These are phyloP conservation scores for Stegodyphus mimosarum DNA, from an alignment of 1,140 invertebrate species.

Conservation along the genomic window DNA sequence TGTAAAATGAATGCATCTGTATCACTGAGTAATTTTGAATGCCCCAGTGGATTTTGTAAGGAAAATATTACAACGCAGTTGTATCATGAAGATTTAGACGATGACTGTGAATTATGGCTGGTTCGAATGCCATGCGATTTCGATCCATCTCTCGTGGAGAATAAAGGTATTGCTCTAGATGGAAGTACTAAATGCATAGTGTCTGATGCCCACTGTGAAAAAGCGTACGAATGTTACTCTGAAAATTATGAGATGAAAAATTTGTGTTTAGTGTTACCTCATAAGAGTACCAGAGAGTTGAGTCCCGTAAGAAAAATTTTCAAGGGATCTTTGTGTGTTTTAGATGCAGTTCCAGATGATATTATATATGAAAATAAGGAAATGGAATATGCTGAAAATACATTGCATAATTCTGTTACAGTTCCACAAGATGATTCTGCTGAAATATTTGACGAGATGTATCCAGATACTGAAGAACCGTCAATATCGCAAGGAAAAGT, in stretches of 20 bases:
- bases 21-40: conserved; percentile 10
- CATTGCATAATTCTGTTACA: too few relatives aligned
- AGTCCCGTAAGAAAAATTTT: neutral
- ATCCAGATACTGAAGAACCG: neutral
- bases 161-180: neutral
- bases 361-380: too few relatives aligned
- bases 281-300: neutral
- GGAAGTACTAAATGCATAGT: neutral
- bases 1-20: too few relatives aligned
- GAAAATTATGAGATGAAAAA: neutral
- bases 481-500: neutral
- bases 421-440: too few relatives aligned
- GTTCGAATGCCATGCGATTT: conserved; percentile 17
- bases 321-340: neutral
- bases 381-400: too few relatives aligned
- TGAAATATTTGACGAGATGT: neutral
- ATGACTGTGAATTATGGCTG: conserved; percentile 37
- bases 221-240: neutral
- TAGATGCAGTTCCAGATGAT: too few relatives aligned
- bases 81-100: conserved; percentile 36
- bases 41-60: conserved; percentile 16
- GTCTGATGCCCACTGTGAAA: neutral
- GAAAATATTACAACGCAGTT: conserved; percentile 22
- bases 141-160: conserved; percentile 1
- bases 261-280: conserved; percentile 29